Evolutionary conservation across 1,140 invertebrate species (phyloP).

Genomic region (Micrasema minimum): DNA sequence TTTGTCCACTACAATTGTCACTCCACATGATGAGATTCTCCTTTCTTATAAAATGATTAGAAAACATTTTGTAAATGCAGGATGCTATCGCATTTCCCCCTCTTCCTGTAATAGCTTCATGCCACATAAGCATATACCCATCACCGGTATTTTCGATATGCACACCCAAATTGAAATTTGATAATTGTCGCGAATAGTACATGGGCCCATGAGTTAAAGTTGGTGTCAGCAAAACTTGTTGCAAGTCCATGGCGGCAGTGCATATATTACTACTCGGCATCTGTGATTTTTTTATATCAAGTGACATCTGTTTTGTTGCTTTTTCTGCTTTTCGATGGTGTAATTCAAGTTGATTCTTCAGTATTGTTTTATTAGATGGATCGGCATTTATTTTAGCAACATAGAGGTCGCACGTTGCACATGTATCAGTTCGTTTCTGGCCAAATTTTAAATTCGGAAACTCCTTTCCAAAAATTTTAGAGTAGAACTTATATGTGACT

Average conservation of each 20-base stretch:
- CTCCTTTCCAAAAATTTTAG: not conserved
- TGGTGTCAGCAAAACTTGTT: conserved; percentile 10
- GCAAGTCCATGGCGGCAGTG: too few species aligned
- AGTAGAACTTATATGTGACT: not conserved
- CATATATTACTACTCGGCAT: too few species aligned
- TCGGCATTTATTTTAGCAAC: too few species aligned
- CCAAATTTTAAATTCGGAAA: too few species aligned
- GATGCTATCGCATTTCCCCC: conserved; percentile 24
- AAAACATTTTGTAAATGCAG: conserved; percentile 2
- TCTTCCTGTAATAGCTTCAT: conserved; percentile 16
- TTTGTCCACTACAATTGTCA: conserved; percentile 6
- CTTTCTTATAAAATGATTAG: not conserved
- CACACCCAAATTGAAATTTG: conserved; percentile 27
- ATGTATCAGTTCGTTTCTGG: too few species aligned
- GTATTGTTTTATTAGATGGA: too few species aligned
- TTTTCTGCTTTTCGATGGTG: too few species aligned
- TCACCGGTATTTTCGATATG: conserved; percentile 24
- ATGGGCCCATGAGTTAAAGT: conserved; percentile 12
- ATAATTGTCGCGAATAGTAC: conserved; percentile 21
- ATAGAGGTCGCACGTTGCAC: too few species aligned
- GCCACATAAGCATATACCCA: conserved; percentile 25
- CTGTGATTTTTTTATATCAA: too few species aligned
- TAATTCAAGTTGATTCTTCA: too few species aligned
- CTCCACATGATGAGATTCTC: conserved; percentile 14
- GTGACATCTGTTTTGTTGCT: too few species aligned